phyloP scores from a whole-genome alignment of 2,797 vertebrate species.

The Podarcis lilfordi region DNA sequence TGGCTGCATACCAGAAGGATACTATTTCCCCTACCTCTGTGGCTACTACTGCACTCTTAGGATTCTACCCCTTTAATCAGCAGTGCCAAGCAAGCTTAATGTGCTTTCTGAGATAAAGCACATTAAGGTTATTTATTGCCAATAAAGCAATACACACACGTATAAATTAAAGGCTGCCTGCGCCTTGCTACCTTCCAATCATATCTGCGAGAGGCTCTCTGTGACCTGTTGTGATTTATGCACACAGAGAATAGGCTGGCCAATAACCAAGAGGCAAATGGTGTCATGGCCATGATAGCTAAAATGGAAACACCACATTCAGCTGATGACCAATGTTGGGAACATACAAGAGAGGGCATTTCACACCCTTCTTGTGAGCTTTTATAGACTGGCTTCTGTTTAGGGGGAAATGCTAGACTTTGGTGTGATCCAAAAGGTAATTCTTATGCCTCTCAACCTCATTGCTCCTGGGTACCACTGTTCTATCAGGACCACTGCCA shows the following conservation, averaged over 20 bases:
- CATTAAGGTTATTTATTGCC: slow-evolving; percentile 2
- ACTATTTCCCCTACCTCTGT: neutral
- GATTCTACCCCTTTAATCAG: slow-evolving; percentile 2
- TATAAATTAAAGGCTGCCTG: slow-evolving; percentile 12
- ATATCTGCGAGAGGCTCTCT: slow-evolving; percentile 2
- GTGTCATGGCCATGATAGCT: neutral
- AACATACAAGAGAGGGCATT: neutral
- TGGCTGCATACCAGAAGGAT: neutral
- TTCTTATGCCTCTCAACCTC: neutral
- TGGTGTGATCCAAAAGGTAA: neutral
- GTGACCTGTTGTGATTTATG: slow-evolving; percentile 22
- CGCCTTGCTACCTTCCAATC: neutral
- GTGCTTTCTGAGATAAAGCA: slow-evolving; percentile 7
- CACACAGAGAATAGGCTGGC: neutral
- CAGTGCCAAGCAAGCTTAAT: neutral
- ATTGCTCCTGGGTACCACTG: neutral
- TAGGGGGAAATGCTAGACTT: neutral
- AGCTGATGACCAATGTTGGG: neutral
- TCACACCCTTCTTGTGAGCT: neutral
- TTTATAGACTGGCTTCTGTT: neutral
- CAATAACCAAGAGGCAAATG: slow-evolving; percentile 10
- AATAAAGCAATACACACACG: slow-evolving; percentile 10
- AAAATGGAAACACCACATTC: neutral
- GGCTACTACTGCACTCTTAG: neutral
- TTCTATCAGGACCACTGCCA: neutral